Evolutionary conservation across 2,888 invertebrate species (phyloP), one percentile per base, ranked within the genome.

Genomic region (Hydriomena furcata): DNA sequence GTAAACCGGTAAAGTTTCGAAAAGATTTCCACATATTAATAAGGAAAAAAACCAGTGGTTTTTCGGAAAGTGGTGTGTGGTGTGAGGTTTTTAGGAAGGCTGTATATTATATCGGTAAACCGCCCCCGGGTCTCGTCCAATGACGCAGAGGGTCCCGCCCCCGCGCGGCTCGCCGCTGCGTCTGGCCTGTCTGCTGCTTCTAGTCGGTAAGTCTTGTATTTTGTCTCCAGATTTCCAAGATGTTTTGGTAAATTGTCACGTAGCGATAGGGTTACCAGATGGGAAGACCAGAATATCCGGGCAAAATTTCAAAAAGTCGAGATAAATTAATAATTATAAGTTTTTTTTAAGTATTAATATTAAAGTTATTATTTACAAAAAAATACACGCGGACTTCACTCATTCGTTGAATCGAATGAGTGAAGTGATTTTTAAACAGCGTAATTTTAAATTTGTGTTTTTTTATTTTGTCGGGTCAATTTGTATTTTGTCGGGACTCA

Each of bases 111-210:
- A 57, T 57, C 37, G 55, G 54, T 73, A 78, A 76, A 79, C 78
- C 83, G 84, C 85, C 84, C 82, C 75, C 73, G 71, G 59, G 64
- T 66, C 58, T 76, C 82, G 81, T 71, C 89, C 89, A 89, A 89
- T 89, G 89, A 72, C 76, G 84, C 71, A 65, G 63, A 61, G 75
- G 86, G 78, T 64, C 55, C 71, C 88, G 89, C 89, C 89, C 83
- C 79, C 81, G 73, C 69, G 79, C 68, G 58, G 58, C 59, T 60
- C 69, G 76, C 69, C 66, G 49, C 62, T 67, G 63, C 62, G 71
- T 52, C 65, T 79, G 60, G 71, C 70, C 59, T 64, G 78, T 58
- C 69, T 82, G 47, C 68, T 82, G 57, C 72, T 88, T 55, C 61
- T 84, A 52, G 65, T 55, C 62, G 88, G 89, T 89, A 79, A 89